Evolutionary conservation across 2,797 vertebrate genomes (phyloP), one percentile per base, ranked within the genome.

Genomic region (Anomalospiza imberbis): DNA sequence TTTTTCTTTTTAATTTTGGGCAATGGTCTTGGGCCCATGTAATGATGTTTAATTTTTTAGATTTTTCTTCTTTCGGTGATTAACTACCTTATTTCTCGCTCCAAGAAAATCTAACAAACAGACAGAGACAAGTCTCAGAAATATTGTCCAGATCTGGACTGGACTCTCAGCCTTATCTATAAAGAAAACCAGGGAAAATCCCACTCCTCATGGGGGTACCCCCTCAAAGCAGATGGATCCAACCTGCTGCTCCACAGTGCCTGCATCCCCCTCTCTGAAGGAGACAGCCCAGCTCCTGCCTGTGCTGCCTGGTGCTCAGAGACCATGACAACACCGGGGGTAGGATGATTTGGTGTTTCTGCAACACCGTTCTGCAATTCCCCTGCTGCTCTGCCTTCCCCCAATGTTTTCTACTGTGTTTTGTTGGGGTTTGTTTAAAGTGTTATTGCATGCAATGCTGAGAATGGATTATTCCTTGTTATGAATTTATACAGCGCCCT

Each of bases 381-480:
- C 25, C 20, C 44, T 58, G 40, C 51, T 47, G 29, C 45, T 76
- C 76, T 81, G 12, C 44, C 40, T 88, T 85, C 28, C 34, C 28
- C n/a, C 25, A 15, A 9, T 42, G 12, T 74, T 89, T 89, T 50
- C 61, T 53, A 15, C 36, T 53, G 42, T 78, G 31, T 61, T 92
- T 80, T 77, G 16, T 42, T 36, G 54, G 42, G 62, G 42, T 76
- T 81, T 66, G 74, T 78, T 74, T n/a, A 25, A 82, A 89, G 42
- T 44, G 18, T 55, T 66, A 48, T 81, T 92, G 68, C 72, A 78
- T 74, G 65, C 65, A 77, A 77, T 7, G 2, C 28, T 71, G 68
- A 91, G 81, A 91, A 93, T 83, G 84, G 91, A 92, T 94, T 91
- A 77, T 77, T 95, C 71, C 84, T 93, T 95, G 78, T 91, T 93